Base-by-base conservation (phyloP, 2,113 vertebrate species). In the Hiodon alosoides region DNA sequence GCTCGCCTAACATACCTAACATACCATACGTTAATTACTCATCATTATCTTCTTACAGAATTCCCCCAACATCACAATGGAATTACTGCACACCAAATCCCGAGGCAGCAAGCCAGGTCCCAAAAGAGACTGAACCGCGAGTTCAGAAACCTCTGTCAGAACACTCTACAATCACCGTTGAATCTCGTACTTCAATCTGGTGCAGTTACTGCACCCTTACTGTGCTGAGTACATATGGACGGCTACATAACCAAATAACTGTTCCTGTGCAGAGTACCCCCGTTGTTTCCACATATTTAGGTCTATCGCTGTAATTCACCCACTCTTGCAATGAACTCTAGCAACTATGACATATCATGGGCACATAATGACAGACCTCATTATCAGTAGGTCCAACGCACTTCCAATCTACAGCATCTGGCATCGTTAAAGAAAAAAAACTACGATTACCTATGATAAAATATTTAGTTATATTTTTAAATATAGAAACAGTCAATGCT, bases 251-350 rank as follows among this genome's bases (percentile, higher is more conserved):
- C 54, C 10, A 10, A 4, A 9, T 10, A 66, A 4, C 53, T 9
- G 58, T 59, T 69, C 13, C n/a, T 14, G 7, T 52, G 11, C 67
- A 50, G 66, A 13, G 47, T 9, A 67, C 47, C 14, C 48, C 47
- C 4, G 48, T 48, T 68, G n/a, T 68, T 51, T 11, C 67, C 67
- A 52, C 47, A 68, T n/a, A 31, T 31, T 31, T 65, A 71, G 62
- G 47, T 73, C 64, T 5, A 69, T 72, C 72, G 72, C 75, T 68
- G 16, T 72, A 74, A 60, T 62, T 57, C 64, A 69, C 72, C 58
- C 65, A 61, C 62, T 64, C 69, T 53, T 52, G 72, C 57, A 69
- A 61, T 66, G 31, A 47, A 79, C 52, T 77, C 71, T 66, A 72
- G 46, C 71, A 74, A 50, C 66, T 71, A 59, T 31, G 73, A 67